Evolutionary conservation across 2,888 invertebrate species (phyloP).

Genomic region (Pachydiplax longipennis): DNA sequence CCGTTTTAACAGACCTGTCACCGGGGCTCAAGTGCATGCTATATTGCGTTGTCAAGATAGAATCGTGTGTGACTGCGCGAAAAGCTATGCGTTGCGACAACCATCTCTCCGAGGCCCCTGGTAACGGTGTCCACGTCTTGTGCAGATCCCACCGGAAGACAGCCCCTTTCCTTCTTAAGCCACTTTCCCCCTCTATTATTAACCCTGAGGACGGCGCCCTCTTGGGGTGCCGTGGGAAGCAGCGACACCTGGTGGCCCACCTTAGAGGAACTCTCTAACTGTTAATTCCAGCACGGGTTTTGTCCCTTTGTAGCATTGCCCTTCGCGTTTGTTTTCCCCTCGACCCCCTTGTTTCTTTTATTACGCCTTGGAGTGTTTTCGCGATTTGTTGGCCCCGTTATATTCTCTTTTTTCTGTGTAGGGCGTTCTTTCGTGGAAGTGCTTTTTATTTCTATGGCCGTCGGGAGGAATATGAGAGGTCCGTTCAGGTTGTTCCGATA

Average conservation of each 20-base stretch:
- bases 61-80: not conserved
- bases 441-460: too few species aligned
- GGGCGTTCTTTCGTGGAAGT: too few species aligned
- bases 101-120: not conserved
- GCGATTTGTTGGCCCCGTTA: not conserved
- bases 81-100: not conserved
- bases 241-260: conserved; percentile 5
- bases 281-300: not conserved
- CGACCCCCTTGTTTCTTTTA: not conserved
- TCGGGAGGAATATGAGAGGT: too few species aligned
- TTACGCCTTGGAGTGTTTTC: not conserved
- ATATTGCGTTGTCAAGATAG: not conserved
- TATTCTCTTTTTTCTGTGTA: not conserved
- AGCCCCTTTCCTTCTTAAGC: not conserved
- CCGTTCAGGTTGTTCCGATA: not conserved
- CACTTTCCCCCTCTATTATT: not conserved
- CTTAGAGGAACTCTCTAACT: not conserved
- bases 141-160: not conserved
- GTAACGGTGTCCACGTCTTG: not conserved
- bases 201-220: conserved; percentile 3
- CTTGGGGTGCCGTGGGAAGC: conserved; percentile 21
- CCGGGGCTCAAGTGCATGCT: not conserved
- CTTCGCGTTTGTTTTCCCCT: not conserved
- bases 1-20: not conserved
- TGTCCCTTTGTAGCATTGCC: not conserved